These are phyloP conservation scores for Tarsius wallacei DNA, from an alignment of 2,797 vertebrate species.

Conservation along the genomic window DNA sequence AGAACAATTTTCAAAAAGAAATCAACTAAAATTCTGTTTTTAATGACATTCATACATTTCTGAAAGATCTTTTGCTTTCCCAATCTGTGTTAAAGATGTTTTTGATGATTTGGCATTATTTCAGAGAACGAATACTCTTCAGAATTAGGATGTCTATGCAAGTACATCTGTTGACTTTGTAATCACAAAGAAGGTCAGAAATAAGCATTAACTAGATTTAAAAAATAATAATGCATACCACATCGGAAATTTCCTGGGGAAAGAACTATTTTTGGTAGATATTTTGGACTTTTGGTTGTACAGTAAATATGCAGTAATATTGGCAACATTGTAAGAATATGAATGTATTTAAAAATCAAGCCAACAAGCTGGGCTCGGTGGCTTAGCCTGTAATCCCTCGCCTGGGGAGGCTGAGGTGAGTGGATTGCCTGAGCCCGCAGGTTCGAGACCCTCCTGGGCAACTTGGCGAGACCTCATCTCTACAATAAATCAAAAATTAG, in stretches of 20 bases:
- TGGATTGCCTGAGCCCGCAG: too few species aligned
- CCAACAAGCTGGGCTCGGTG: too few species aligned
- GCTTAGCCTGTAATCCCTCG: too few species aligned
- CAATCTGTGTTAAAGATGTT: background rate
- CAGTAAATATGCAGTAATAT: background rate
- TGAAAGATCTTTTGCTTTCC: background rate
- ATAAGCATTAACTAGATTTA: background rate
- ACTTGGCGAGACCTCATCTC: too few species aligned
- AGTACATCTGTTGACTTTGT: background rate
- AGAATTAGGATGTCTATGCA: background rate
- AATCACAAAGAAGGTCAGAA: background rate
- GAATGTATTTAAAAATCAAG: background rate
- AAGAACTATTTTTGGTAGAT: background rate
- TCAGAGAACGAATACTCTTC: constrained; percentile 17
- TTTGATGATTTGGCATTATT: background rate
- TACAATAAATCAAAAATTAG: too few species aligned
- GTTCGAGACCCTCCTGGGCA: too few species aligned
- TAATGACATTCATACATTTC: background rate
- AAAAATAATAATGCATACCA: background rate
- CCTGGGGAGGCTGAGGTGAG: too few species aligned
- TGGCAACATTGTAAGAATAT: background rate
- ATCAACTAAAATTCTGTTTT: constrained; percentile 66
- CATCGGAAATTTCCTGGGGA: background rate
- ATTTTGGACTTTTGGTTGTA: background rate
- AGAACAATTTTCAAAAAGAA: constrained; percentile 67